A percentile compares a stretch with the other conserved stretches of the same genome.
Evolutionary conservation across 1,140 invertebrate genomes (phyloP).

Genomic region (Lanistes nyassanus): DNA sequence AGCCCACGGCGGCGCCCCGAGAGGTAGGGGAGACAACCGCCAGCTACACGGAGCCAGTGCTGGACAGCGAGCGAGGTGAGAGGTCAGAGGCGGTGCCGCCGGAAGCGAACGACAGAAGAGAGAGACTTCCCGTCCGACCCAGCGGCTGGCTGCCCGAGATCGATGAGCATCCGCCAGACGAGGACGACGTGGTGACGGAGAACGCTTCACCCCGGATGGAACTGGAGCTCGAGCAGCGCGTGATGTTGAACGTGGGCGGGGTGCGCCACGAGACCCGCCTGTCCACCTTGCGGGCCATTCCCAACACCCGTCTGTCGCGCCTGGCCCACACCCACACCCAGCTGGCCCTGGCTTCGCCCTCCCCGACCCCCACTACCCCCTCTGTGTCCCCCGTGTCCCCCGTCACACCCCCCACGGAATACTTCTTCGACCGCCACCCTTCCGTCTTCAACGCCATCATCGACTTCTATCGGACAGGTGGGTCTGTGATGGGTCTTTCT

Average conservation of each 20-base stretch:
- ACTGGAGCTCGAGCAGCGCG: constrained; percentile 58
- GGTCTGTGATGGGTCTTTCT: constrained; percentile 15
- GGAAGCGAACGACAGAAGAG: too few relatives aligned
- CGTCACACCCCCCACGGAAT: constrained; percentile 58
- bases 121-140: too few relatives aligned
- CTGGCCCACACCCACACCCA: constrained; percentile 51
- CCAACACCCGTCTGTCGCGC: constrained; percentile 60
- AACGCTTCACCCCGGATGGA: too few relatives aligned
- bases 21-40: too few relatives aligned
- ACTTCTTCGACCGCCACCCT: constrained; percentile 67
- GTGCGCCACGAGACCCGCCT: constrained; percentile 96
- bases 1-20: too few relatives aligned
- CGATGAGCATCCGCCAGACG: too few relatives aligned
- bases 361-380: constrained; percentile 3
- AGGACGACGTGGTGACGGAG: too few relatives aligned
- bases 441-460: constrained; percentile 65
- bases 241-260: constrained; percentile 96
- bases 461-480: constrained; percentile 64
- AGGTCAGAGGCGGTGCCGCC: too few relatives aligned
- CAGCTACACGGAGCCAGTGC: too few relatives aligned
- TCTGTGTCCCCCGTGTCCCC: constrained; percentile 30
- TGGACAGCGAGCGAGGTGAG: too few relatives aligned
- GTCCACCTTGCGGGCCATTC: constrained; percentile 63
- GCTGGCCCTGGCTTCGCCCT: not conserved
- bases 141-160: too few relatives aligned